These are phyloP conservation scores for Rhizoglyphus robini DNA, from an alignment of 1,140 invertebrate genomes.

Conservation along the genomic window DNA sequence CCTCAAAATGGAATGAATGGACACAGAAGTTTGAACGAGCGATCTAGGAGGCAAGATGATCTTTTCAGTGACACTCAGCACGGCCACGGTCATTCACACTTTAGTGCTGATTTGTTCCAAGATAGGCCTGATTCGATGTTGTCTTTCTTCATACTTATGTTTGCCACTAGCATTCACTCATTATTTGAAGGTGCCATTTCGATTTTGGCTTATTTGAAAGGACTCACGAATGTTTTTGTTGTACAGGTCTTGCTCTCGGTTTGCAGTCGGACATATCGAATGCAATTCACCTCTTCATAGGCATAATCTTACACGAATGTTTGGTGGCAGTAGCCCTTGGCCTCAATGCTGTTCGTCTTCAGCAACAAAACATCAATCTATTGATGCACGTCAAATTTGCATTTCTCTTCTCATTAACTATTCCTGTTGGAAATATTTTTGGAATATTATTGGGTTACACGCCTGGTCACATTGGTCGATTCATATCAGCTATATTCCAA, in stretches of 20 bases:
- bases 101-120: conserved; percentile 15
- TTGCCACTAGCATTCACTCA: conserved; percentile 36
- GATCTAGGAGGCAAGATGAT: not conserved
- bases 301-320: conserved; percentile 35
- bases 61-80: conserved; percentile 2
- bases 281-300: conserved; percentile 34
- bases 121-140: conserved; percentile 29
- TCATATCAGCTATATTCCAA: conserved; percentile 33
- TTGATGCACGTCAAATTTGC: conserved; percentile 29
- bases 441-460: conserved; percentile 31
- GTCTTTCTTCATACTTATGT: conserved; percentile 31
- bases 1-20: not conserved
- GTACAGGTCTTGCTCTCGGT: conserved; percentile 34
- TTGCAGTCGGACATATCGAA: conserved; percentile 30
- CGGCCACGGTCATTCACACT: conserved; percentile 13
- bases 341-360: conserved; percentile 31
- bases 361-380: conserved; percentile 24
- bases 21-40: not conserved
- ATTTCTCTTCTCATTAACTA: conserved; percentile 30
- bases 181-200: conserved; percentile 31
- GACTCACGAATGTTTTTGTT: not conserved
- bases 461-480: conserved; percentile 24
- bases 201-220: no score
- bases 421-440: conserved; percentile 35
- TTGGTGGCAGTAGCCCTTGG: conserved; percentile 36